phyloP scores from a whole-genome alignment of 2,888 invertebrate genomes.

The Lithophane semibrunnea region DNA sequence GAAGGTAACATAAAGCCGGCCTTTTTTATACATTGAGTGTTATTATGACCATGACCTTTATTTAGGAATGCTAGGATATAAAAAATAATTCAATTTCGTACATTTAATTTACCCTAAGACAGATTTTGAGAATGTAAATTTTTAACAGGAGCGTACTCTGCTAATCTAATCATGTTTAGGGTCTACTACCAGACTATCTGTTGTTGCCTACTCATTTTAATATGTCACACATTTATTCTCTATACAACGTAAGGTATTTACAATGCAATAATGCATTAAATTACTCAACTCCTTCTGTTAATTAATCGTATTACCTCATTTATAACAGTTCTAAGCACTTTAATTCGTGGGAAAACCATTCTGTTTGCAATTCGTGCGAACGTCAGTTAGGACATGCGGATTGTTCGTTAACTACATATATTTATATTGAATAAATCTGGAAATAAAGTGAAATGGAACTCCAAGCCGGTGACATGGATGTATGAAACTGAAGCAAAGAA shows the following conservation, averaged over 20 bases:
- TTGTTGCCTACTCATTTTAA: constrained; percentile 17
- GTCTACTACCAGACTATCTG: not conserved
- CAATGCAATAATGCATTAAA: constrained; percentile 56
- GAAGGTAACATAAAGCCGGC: constrained; percentile 35
- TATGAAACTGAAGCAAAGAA: constrained; percentile 73
- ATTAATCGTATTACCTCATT: constrained; percentile 61
- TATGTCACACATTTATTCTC: constrained; percentile 37
- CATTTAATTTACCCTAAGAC: not conserved
- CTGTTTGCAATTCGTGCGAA: constrained; percentile 58
- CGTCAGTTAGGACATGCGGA: constrained; percentile 35
- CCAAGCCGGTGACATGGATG: constrained; percentile 38
- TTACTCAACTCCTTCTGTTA: constrained; percentile 63
- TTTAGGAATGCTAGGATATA: not conserved
- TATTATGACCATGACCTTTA: constrained; percentile 37
- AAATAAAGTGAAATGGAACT: constrained; percentile 44
- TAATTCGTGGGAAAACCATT: constrained; percentile 69
- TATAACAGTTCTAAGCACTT: constrained; percentile 49
- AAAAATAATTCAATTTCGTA: constrained; percentile 22
- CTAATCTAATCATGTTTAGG: not conserved
- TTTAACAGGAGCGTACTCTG: not conserved
- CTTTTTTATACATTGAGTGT: constrained; percentile 26
- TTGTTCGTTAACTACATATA: constrained; percentile 43
- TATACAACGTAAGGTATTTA: constrained; percentile 9
- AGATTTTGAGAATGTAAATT: not conserved
- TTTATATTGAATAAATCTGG: constrained; percentile 41